These are phyloP conservation scores for Rotaria macrura DNA, from an alignment of 2,888 invertebrate genomes.

Conservation along the genomic window DNA sequence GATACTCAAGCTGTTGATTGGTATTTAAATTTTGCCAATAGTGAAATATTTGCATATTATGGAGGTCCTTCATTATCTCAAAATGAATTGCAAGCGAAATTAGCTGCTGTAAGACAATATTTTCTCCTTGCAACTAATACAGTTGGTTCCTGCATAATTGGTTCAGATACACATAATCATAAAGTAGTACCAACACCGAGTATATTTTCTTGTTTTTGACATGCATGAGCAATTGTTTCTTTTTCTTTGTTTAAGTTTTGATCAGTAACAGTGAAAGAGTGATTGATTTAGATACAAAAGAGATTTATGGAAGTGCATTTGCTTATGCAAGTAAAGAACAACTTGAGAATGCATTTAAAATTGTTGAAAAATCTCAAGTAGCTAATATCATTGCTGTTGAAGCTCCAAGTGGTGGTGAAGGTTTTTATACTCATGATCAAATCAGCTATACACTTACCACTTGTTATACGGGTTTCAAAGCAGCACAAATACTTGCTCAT, in stretches of 20 bases:
- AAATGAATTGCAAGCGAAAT: background rate
- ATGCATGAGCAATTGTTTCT: background rate
- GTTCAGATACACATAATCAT: background rate
- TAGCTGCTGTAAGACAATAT: background rate
- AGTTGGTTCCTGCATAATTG: background rate
- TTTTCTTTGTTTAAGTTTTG: background rate
- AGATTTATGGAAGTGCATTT: background rate
- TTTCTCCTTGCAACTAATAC: background rate
- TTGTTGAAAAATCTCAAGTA: background rate
- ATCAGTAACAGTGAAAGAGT: background rate
- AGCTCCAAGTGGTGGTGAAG: background rate
- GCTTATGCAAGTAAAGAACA: background rate
- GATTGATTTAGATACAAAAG: background rate
- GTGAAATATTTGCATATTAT: background rate
- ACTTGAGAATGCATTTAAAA: background rate
- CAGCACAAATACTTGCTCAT: background rate
- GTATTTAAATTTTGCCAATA: background rate
- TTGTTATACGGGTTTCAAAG: background rate
- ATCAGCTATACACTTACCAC: background rate
- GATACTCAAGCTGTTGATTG: background rate
- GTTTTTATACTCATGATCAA: background rate
- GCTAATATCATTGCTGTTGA: background rate
- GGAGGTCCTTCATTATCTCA: background rate
- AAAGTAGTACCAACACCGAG: background rate
- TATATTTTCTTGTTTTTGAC: background rate